Percentiles rank a stretch among this genome's conserved stretches.
These are phyloP conservation scores for Ophion ellenae DNA, from an alignment of 2,888 invertebrate genomes.

Conservation along the genomic window DNA sequence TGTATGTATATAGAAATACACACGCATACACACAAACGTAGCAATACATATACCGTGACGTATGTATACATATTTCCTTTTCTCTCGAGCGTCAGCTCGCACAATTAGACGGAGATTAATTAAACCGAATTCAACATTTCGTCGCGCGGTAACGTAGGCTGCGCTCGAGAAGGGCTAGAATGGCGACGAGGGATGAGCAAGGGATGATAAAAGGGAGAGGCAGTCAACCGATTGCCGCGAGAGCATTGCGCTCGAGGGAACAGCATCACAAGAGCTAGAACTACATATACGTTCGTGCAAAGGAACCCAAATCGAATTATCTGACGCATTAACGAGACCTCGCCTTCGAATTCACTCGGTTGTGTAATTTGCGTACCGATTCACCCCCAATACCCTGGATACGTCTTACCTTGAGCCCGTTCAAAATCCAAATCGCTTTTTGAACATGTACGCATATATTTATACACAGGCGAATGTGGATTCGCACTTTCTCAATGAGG, in stretches of 20 bases:
- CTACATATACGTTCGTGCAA: conserved; percentile 31
- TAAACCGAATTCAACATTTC: conserved; percentile 81
- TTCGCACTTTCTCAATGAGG: no score
- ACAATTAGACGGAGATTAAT: conserved; percentile 82
- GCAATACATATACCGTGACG: neutral
- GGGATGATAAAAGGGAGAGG: neutral
- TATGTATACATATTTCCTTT: conserved; percentile 42
- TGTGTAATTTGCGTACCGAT: conserved; percentile 44
- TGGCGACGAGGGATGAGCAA: neutral
- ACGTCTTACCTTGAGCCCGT: conserved; percentile 21
- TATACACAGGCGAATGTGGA: no score
- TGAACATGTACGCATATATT: neutral
- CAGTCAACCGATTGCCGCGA: conserved; percentile 51
- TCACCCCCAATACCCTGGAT: neutral
- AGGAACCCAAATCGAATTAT: conserved; percentile 63
- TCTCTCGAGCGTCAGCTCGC: conserved; percentile 72
- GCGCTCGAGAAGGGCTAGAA: neutral
- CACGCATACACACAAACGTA: neutral
- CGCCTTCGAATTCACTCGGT: conserved; percentile 59
- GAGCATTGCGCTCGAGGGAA: conserved; percentile 47
- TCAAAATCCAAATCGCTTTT: neutral
- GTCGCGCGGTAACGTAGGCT: conserved; percentile 54
- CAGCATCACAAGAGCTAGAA: conserved; percentile 15
- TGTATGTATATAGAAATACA: neutral
- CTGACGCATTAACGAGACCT: conserved; percentile 63